phyloP scores from a whole-genome alignment of 2,113 vertebrate genomes.

The Gambusia affinis region DNA sequence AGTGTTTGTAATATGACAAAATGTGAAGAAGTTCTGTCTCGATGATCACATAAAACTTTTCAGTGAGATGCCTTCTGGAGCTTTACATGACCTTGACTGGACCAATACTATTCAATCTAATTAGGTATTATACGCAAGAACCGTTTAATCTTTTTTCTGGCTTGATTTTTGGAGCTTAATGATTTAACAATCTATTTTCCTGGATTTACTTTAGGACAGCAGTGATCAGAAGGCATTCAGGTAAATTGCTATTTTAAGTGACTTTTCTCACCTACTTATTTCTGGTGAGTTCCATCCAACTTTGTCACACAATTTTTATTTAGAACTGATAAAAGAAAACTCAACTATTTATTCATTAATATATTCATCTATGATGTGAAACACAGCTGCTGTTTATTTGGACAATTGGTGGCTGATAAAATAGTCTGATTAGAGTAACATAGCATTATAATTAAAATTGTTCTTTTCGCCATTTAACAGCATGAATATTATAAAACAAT shows the following conservation, averaged over 20 bases:
- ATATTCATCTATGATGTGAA: not conserved
- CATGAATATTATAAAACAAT: not conserved
- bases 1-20: no score
- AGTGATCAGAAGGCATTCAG: constrained; percentile 12
- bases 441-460: not conserved
- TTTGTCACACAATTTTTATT: not conserved
- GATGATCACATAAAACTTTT: no score
- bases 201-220: constrained; percentile 3
- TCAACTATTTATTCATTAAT: not conserved
- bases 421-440: not conserved
- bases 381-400: not conserved
- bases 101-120: not conserved
- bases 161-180: not conserved
- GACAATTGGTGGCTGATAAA: not conserved
- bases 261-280: not conserved
- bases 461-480: not conserved
- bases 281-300: not conserved
- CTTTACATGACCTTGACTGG: not conserved
- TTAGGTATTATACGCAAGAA: not conserved
- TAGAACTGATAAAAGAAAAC: not conserved
- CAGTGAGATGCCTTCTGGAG: not conserved
- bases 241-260: not conserved
- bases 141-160: not conserved
- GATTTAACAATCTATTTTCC: constrained; percentile 25
- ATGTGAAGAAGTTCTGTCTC: not conserved